Evolutionary conservation across 2,888 invertebrate species (phyloP).

Genomic region (Leucophenga montana): DNA sequence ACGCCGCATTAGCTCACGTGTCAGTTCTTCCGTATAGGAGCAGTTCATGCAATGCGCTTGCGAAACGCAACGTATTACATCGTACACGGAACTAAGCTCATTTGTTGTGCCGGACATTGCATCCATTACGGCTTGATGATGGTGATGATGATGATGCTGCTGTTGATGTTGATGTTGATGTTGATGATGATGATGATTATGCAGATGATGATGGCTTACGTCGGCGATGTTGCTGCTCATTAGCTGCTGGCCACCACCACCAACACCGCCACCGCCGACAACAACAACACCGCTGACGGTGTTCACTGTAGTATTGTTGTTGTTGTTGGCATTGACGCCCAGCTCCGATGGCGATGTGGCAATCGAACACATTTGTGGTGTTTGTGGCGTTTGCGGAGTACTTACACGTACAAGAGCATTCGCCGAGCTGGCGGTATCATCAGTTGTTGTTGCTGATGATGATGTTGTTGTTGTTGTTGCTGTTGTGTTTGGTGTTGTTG

Average conservation of each 20-base stretch:
- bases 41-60: conserved; percentile 91
- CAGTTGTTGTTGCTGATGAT: conserved; percentile 47
- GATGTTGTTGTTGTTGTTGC: conserved; percentile 29
- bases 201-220: background rate
- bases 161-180: no score
- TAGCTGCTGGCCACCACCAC: conserved; percentile 54
- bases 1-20: conserved; percentile 80
- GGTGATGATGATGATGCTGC: no score
- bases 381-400: conserved; percentile 75
- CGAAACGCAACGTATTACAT: conserved; percentile 85
- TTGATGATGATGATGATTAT: background rate
- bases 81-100: conserved; percentile 80
- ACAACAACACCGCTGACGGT: conserved; percentile 43
- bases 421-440: conserved; percentile 47
- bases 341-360: conserved; percentile 72
- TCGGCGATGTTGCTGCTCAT: background rate
- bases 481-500: conserved; percentile 41
- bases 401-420: conserved; percentile 69
- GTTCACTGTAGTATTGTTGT: conserved; percentile 48
- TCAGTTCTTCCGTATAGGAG: conserved; percentile 89
- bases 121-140: conserved; percentile 40
- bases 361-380: conserved; percentile 74
- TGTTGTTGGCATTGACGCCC: conserved; percentile 69
- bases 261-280: conserved; percentile 44
- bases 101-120: conserved; percentile 73